A percentile compares a stretch with the other conserved stretches of the same genome.
These are phyloP conservation scores for Hanleya hanleyi DNA, from an alignment of 2,888 invertebrate genomes.

Conservation along the genomic window DNA sequence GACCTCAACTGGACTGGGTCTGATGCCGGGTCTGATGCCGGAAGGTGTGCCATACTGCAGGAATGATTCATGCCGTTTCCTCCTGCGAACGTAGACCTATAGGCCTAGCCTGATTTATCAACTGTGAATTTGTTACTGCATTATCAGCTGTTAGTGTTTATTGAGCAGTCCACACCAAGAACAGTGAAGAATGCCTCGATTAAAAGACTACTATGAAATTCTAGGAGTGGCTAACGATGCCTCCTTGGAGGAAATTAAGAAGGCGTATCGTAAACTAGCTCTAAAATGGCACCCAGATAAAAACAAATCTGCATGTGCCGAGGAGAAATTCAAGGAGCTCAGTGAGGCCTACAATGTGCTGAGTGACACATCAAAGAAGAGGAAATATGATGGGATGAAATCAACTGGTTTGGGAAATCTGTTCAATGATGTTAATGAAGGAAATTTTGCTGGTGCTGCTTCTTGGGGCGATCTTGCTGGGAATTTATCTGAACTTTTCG, in stretches of 20 bases:
- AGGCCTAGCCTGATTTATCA: too few relatives aligned
- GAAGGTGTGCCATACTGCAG: too few relatives aligned
- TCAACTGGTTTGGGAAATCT: not conserved
- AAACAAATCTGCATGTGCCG: not conserved
- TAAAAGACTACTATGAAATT: not conserved
- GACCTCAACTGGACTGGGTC: too few relatives aligned
- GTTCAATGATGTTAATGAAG: not conserved
- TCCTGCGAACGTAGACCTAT: too few relatives aligned
- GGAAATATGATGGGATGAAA: not conserved
- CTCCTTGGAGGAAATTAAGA: not conserved
- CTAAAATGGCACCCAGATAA: slow-evolving; percentile 5
- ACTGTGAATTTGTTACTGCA: too few relatives aligned
- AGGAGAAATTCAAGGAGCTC: not conserved
- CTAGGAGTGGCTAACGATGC: not conserved
- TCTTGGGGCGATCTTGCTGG: not conserved
- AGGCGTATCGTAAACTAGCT: not conserved
- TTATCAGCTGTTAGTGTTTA: too few relatives aligned
- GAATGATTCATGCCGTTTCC: too few relatives aligned
- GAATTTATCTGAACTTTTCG: not conserved
- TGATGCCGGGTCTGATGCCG: too few relatives aligned
- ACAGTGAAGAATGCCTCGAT: not conserved
- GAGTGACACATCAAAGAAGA: not conserved
- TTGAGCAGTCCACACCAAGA: too few relatives aligned
- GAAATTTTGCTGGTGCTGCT: not conserved
- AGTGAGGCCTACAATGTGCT: not conserved